These are phyloP conservation scores for Neogobius melanostomus DNA, from an alignment of 2,113 vertebrate species.

Conservation along the genomic window DNA sequence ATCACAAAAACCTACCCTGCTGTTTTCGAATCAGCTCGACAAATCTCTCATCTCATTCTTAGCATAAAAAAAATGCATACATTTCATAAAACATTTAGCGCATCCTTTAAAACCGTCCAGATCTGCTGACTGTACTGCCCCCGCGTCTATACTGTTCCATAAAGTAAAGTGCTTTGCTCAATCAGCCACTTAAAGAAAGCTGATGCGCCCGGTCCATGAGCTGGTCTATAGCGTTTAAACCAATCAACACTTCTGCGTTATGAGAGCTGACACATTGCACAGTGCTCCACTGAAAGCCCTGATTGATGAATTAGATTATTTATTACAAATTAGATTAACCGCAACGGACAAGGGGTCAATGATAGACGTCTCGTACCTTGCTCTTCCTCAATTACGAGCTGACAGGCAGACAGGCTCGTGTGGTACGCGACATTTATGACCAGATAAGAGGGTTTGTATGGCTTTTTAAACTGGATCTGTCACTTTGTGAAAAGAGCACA, in stretches of 20 bases:
- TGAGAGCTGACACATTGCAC: conserved; percentile 31
- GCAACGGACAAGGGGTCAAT: conserved; percentile 51
- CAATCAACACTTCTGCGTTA: conserved; percentile 40
- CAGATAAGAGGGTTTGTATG: too few relatives aligned
- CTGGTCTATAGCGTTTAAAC: conserved; percentile 29
- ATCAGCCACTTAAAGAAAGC: conserved; percentile 27
- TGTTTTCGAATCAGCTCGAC: background rate
- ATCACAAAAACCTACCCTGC: background rate
- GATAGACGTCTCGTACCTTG: conserved; percentile 37
- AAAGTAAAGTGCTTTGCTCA: conserved; percentile 9
- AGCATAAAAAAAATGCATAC: background rate
- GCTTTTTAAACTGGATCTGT: too few relatives aligned
- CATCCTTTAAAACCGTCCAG: background rate
- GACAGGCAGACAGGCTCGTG: conserved; percentile 39
- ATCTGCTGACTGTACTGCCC: background rate
- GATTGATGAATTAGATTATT: conserved; percentile 44
- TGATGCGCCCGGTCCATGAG: conserved; percentile 28
- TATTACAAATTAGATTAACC: conserved; percentile 53
- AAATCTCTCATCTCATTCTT: background rate
- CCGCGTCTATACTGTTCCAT: background rate
- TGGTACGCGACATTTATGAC: conserved; percentile 20
- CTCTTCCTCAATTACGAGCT: conserved; percentile 61
- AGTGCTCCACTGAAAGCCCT: conserved; percentile 18
- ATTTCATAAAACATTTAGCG: conserved; percentile 5
- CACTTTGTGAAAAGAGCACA: too few relatives aligned